A percentile compares a stretch with the other conserved stretches of the same genome.
phyloP scores from a whole-genome alignment of 2,888 invertebrate genomes.

The Cosmia pyralina region DNA sequence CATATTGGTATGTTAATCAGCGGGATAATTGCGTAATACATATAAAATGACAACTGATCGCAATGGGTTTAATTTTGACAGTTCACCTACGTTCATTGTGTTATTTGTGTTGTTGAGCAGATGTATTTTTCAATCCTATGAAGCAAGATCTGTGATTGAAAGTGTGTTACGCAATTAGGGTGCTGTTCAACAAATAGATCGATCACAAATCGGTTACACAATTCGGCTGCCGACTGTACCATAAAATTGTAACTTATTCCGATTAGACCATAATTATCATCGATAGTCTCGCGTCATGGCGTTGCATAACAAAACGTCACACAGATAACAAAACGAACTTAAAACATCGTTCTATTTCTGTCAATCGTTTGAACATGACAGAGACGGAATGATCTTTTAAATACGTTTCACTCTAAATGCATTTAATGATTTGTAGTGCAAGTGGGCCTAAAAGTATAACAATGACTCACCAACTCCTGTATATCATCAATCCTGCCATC shows the following conservation, averaged over 20 bases:
- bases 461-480: conserved; percentile 87
- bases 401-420: no score
- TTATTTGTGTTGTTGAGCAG: no score
- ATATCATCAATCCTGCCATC: conserved; percentile 90
- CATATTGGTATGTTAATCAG: neutral
- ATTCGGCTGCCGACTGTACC: neutral
- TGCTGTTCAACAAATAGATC: neutral
- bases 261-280: neutral
- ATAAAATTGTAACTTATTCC: neutral
- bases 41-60: no score
- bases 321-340: neutral
- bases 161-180: no score
- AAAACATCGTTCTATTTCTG: neutral
- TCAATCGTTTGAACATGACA: neutral
- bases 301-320: neutral
- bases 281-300: conserved; percentile 11
- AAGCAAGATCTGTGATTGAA: no score
- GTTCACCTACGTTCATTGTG: no score
- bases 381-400: no score
- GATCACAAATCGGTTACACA: neutral
- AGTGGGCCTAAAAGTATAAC: neutral
- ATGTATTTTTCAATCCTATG: no score
- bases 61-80: no score
- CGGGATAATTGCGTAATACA: no score
- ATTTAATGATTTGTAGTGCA: neutral